Base-by-base conservation (phyloP, 2,113 vertebrate genomes). In the Neopipo cinnamomea region DNA sequence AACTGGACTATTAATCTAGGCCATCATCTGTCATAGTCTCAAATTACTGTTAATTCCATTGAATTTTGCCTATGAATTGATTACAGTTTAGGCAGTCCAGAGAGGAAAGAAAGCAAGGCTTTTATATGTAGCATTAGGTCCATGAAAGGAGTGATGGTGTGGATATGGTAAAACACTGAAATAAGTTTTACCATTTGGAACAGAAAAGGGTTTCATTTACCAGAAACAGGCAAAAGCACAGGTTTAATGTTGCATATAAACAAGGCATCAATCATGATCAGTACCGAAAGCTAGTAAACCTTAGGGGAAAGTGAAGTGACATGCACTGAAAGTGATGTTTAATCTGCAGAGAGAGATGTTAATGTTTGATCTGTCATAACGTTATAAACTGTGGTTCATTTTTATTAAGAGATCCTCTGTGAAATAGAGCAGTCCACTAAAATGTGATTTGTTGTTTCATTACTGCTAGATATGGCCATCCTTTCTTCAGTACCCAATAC, bases 231-330 rank as follows among this genome's bases (percentile, higher is more conserved):
- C 49, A 95, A 96, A 62, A 96, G 74, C 28, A 70, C 5, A 42
- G 31, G 70, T 63, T 97, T 96, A 95, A 91, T 90, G 73, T 88
- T 41, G 37, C 89, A 42, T 85, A 67, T 92, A 93, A 97, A 92
- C 70, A 91, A 81, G 31, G 12, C 75, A 97, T 97, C 96, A 96
- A 73, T 98, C 97, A 93, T 56, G 77, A 90, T 86, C 76, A 72
- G 63, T 59, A 92, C 53, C 3, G 41, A 95, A 91, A 88, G 42
- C 62, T 92, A 61, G 31, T 31, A 89, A 94, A 90, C 28, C 95
- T 95, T 46, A 42, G 55, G 76, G 84, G 70, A 92, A 93, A 97
- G n/a, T 82, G 77, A 91, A 96, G 79, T 84, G 70, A 59, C 63
- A 76, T 44, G 21, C 41, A 65, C 58, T 59, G 71, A 85, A 84